phyloP scores from a whole-genome alignment of 2,797 vertebrate genomes.

The Vireo griseus region DNA sequence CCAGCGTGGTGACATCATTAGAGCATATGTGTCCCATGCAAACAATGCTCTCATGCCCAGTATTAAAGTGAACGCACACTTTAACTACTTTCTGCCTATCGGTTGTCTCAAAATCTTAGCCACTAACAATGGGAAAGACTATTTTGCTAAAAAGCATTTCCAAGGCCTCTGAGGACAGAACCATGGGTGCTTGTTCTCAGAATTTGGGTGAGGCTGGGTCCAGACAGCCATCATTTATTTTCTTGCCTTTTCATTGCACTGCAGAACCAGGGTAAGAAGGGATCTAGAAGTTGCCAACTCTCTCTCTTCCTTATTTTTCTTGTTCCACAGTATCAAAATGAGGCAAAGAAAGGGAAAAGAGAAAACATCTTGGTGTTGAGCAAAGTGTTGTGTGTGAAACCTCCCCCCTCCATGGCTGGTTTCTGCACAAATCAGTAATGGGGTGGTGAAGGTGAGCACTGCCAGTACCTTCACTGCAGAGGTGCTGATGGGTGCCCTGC shows the following conservation, averaged over 20 bases:
- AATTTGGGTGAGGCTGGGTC: background rate
- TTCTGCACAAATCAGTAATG: background rate
- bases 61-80: background rate
- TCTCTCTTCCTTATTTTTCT: background rate
- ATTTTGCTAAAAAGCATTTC: background rate
- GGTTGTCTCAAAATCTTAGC: background rate
- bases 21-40: constrained; percentile 22
- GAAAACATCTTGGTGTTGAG: background rate
- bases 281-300: background rate
- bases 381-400: background rate
- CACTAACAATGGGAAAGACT: background rate
- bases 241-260: background rate
- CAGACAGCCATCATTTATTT: background rate
- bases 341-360: background rate
- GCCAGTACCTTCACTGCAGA: background rate
- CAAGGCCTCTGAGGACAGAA: background rate
- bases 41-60: background rate
- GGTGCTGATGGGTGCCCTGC: background rate
- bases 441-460: background rate
- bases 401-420: accelerated
- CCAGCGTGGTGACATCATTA: background rate
- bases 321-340: background rate
- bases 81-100: constrained; percentile 15
- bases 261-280: background rate
- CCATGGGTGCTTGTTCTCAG: background rate